Percentiles rank a stretch among this genome's conserved stretches.
Conservation (phyloP, 1,140 invertebrate species). For the Panulirus ornatus region DNA sequence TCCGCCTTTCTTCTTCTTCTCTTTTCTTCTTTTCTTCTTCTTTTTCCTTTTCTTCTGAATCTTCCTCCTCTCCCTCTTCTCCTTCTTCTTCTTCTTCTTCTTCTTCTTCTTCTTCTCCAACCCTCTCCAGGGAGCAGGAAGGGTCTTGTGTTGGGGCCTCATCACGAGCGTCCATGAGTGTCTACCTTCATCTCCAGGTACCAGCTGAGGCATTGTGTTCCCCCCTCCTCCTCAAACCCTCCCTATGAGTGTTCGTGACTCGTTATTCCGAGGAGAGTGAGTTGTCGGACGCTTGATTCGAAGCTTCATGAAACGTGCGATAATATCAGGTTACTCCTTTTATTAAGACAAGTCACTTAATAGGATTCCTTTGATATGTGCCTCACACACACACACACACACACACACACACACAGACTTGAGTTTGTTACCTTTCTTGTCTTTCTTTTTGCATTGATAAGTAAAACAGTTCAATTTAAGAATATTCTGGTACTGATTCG, state of each 20-base stretch:
- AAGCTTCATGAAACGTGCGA: no score
- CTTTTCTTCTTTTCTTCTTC: not conserved
- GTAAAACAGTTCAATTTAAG: no score
- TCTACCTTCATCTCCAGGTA: not conserved
- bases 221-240: not conserved
- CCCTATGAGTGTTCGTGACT: not conserved
- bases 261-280: not conserved
- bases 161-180: not conserved
- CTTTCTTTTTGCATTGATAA: no score
- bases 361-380: no score
- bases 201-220: not conserved
- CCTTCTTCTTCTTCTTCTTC: constrained; percentile 1
- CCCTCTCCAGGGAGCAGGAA: not conserved
- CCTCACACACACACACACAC: no score
- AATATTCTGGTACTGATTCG: no score
- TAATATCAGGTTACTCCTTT: no score
- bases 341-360: no score
- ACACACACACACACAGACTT: no score
- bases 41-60: not conserved
- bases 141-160: not conserved
- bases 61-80: not conserved
- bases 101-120: not conserved
- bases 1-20: not conserved
- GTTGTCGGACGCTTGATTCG: not conserved
- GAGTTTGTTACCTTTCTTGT: no score